A percentile compares a stretch with the other conserved stretches of the same genome.
These are phyloP conservation scores for Eurystomus gularis DNA, from an alignment of 2,113 vertebrate species.

Conservation along the genomic window DNA sequence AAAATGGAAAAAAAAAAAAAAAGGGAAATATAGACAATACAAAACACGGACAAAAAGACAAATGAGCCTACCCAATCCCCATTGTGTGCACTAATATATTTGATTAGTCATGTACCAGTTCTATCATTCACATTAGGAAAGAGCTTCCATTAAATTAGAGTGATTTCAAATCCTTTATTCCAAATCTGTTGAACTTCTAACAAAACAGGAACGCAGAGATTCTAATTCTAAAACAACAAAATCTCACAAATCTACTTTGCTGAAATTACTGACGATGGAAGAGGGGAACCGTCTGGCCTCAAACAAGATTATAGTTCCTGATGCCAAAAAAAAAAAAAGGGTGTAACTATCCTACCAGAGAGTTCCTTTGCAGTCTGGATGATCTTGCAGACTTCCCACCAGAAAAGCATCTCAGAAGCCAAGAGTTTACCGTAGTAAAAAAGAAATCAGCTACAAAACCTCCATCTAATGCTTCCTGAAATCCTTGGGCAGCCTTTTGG, in stretches of 20 bases:
- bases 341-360: background rate
- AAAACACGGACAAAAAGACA: conserved; percentile 29
- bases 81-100: conserved; percentile 36
- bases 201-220: conserved; percentile 39
- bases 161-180: conserved; percentile 48
- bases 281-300: background rate
- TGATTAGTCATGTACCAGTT: conserved; percentile 42
- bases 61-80: conserved; percentile 41
- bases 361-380: background rate
- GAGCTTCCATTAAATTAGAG: conserved; percentile 52
- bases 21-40: background rate
- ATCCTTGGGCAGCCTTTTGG: background rate
- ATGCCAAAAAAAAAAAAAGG: background rate
- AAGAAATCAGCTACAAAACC: background rate
- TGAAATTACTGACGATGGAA: background rate
- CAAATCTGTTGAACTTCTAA: conserved; percentile 21
- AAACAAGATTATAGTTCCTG: background rate
- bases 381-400: background rate
- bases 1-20: background rate
- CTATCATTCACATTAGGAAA: conserved; percentile 28
- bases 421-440: background rate
- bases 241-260: conserved; percentile 23
- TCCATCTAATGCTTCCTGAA: background rate
- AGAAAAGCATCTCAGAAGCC: background rate
- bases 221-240: conserved; percentile 32